These are phyloP conservation scores for Tupiocoris notatus DNA, from an alignment of 2,888 invertebrate genomes.

Conservation along the genomic window DNA sequence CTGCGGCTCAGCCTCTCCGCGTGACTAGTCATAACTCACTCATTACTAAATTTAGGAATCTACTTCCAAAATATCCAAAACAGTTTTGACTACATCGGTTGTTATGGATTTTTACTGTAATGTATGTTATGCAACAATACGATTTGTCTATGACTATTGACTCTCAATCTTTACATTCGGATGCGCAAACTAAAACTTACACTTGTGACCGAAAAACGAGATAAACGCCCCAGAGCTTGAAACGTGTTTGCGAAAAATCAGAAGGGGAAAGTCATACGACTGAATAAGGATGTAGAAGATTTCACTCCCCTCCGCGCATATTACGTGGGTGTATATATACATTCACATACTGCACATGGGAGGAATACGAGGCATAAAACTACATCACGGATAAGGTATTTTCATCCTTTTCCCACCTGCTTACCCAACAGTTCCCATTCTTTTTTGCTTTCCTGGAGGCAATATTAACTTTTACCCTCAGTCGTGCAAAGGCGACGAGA, in stretches of 20 bases:
- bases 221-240: background rate
- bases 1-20: background rate
- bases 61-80: background rate
- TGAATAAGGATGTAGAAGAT: background rate
- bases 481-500: background rate
- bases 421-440: background rate
- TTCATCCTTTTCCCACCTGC: background rate
- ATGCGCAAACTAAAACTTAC: no score
- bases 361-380: constrained; percentile 11
- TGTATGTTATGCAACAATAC: no score
- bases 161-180: no score
- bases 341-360: background rate
- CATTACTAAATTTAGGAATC: no score
- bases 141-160: no score
- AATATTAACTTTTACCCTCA: constrained; percentile 9
- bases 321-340: background rate
- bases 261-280: background rate
- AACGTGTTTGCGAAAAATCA: background rate
- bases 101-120: no score
- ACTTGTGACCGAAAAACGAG: no score
- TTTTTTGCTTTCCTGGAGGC: background rate
- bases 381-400: background rate
- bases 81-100: background rate
- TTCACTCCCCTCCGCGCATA: background rate
- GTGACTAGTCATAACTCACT: background rate